These are phyloP conservation scores for Fregetta grallaria DNA, from an alignment of 2,113 vertebrate species.

Conservation along the genomic window DNA sequence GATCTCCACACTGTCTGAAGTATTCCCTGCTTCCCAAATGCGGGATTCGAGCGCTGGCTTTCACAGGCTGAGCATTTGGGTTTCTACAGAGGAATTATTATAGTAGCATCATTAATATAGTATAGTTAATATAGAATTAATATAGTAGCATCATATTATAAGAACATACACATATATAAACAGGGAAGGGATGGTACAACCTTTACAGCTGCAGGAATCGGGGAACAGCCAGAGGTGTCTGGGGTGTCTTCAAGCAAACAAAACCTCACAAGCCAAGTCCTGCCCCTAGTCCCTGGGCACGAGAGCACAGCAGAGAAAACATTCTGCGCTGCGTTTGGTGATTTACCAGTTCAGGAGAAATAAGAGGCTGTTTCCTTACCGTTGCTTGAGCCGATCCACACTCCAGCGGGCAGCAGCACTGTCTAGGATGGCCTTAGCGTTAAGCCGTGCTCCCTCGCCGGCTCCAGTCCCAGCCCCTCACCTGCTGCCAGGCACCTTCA, in stretches of 20 bases:
- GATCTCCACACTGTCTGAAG: rapidly evolving
- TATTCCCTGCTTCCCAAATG: not conserved
- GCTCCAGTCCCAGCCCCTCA: not conserved
- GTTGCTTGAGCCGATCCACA: rapidly evolving
- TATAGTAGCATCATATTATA: rapidly evolving
- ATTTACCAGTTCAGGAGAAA: not conserved
- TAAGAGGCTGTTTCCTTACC: not conserved
- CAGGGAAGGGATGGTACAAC: rapidly evolving
- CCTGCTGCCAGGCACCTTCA: not conserved
- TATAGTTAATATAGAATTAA: too few species aligned
- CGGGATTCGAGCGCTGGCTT: rapidly evolving
- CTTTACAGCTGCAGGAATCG: rapidly evolving
- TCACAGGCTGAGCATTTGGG: not conserved
- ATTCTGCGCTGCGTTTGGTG: rapidly evolving
- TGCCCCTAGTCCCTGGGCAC: not conserved
- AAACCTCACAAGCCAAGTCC: not conserved
- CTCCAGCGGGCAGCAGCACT: rapidly evolving
- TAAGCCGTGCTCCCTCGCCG: not conserved
- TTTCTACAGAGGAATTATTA: not conserved
- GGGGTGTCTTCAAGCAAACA: not conserved
- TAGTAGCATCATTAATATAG: too few species aligned
- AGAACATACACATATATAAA: rapidly evolving
- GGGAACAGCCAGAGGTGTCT: not conserved
- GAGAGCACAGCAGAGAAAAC: rapidly evolving
- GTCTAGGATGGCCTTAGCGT: rapidly evolving